Evolutionary conservation across 2,113 vertebrate species (phyloP).

Genomic region (Atlantisia rogersi): DNA sequence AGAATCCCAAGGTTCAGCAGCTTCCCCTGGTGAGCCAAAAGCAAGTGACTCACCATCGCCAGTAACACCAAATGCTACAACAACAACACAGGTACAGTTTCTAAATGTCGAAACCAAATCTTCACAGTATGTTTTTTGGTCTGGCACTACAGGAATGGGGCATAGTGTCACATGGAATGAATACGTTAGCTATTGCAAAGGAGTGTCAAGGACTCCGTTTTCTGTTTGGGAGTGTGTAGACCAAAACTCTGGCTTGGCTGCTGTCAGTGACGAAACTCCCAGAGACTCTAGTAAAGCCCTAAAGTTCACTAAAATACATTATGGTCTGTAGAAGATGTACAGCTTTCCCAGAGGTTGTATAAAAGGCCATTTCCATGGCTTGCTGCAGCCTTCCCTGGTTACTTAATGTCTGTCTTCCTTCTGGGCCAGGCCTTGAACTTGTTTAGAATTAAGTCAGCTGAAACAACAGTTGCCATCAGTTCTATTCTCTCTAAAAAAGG

Average conservation of each 20-base stretch:
- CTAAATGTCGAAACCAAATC: neutral
- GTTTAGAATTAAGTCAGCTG: neutral
- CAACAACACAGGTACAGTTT: slow-evolving; percentile 74
- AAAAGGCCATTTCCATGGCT: neutral
- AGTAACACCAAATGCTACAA: slow-evolving; percentile 60
- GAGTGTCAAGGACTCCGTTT: neutral
- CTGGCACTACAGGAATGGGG: neutral
- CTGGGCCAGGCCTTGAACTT: slow-evolving; percentile 40
- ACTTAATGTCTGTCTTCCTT: slow-evolving; percentile 6
- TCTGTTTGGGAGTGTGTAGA: neutral
- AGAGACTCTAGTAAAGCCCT: neutral
- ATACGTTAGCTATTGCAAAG: neutral
- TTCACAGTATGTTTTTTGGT: neutral
- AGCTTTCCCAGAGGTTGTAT: slow-evolving; percentile 16
- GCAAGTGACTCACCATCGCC: slow-evolving; percentile 82
- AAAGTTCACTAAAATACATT: neutral
- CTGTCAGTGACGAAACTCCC: neutral
- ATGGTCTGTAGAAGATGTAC: neutral
- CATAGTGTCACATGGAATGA: neutral
- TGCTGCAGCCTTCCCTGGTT: slow-evolving; percentile 15
- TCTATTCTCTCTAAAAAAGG: neutral
- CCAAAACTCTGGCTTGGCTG: neutral
- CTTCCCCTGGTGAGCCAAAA: slow-evolving; percentile 88
- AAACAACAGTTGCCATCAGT: slow-evolving; percentile 1
- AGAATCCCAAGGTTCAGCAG: slow-evolving; percentile 89